Evolutionary conservation across 2,113 vertebrate genomes (phyloP).

Genomic region (Zeus faber): DNA sequence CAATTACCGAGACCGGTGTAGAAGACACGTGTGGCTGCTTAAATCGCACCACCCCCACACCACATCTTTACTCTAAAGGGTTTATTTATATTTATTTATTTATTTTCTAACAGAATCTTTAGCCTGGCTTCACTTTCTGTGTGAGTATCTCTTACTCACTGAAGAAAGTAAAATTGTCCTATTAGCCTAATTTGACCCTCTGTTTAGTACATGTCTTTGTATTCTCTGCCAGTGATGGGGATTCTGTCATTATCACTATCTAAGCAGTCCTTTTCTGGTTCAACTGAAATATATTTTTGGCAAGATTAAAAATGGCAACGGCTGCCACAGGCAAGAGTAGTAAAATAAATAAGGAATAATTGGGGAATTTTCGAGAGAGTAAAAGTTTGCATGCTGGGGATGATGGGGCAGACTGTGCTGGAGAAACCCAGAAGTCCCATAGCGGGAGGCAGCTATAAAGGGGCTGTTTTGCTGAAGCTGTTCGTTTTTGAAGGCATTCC

Average conservation of each 20-base stretch:
- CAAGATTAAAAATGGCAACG: no score
- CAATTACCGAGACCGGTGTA: no score
- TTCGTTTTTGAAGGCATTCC: neutral
- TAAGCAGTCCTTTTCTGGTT: neutral
- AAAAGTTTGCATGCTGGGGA: conserved; percentile 16
- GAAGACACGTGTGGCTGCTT: no score
- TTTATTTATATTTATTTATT: no score
- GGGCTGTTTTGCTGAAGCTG: neutral
- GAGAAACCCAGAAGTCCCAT: conserved; percentile 9
- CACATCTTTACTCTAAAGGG: no score
- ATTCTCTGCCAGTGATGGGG: neutral
- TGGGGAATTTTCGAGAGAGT: conserved; percentile 18
- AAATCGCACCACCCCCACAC: no score
- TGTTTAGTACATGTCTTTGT: neutral
- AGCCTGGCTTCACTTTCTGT: neutral
- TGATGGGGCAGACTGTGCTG: conserved; percentile 8
- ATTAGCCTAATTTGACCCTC: neutral
- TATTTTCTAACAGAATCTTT: no score
- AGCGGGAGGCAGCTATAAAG: no score
- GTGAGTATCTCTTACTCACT: neutral
- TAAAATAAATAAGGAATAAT: conserved; percentile 20
- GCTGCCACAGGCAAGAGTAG: neutral
- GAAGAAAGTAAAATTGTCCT: neutral
- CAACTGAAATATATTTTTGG: conserved; percentile 2
- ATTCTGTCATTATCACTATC: neutral